Conservation (phyloP, 2,888 invertebrate species). For the Leptinotarsa haldemani region DNA sequence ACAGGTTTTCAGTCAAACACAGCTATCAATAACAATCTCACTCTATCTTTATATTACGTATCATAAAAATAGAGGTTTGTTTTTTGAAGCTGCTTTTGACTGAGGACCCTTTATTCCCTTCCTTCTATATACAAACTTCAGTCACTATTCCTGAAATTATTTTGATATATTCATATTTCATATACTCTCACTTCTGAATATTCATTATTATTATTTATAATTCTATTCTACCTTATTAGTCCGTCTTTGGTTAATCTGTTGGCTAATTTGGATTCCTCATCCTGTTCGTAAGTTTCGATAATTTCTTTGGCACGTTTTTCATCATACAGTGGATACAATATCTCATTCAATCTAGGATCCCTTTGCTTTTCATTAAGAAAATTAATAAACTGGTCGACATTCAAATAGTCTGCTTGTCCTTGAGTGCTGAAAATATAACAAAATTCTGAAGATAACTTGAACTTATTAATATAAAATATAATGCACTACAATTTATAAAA, state of each 20-base stretch:
- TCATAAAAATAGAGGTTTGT: too few relatives aligned
- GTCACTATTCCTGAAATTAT: too few relatives aligned
- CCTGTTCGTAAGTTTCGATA: conserved; percentile 91
- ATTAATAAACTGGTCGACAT: conserved; percentile 86
- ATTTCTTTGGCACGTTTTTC: conserved; percentile 93
- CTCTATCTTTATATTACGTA: too few relatives aligned
- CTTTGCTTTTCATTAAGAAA: conserved; percentile 98
- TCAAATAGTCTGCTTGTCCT: conserved; percentile 89
- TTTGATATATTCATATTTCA: background rate
- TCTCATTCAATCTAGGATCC: conserved; percentile 98
- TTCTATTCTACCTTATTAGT: conserved; percentile 77
- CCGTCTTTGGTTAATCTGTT: conserved; percentile 93
- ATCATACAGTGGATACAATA: conserved; percentile 96
- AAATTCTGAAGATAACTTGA: too few relatives aligned
- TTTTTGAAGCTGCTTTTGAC: too few relatives aligned
- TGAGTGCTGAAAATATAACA: conserved; percentile 75
- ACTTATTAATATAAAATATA: too few relatives aligned
- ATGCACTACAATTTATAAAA: background rate
- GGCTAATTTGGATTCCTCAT: conserved; percentile 77
- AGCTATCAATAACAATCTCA: too few relatives aligned
- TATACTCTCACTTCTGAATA: background rate
- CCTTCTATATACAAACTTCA: too few relatives aligned
- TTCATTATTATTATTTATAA: background rate
- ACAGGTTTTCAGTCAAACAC: too few relatives aligned
- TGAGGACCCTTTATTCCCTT: too few relatives aligned